Evolutionary conservation across 2,888 invertebrate genomes (phyloP).

Genomic region (Eucriotettix oculatus): DNA sequence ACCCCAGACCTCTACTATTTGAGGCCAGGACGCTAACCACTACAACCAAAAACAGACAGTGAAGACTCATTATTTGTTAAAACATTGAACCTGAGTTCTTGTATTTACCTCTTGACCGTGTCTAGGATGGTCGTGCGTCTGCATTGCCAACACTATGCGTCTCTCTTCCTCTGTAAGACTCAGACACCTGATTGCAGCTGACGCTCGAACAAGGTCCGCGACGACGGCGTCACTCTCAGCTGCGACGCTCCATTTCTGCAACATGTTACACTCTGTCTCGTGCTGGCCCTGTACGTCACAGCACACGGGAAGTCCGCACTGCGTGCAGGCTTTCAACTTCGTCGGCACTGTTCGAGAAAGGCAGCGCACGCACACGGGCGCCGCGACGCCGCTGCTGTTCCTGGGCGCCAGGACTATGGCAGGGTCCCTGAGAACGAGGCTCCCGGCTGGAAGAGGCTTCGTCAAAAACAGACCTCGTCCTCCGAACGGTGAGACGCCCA

Average conservation of each 20-base stretch:
- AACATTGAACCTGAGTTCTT: no score
- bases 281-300: constrained; percentile 18
- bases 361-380: constrained; percentile 45
- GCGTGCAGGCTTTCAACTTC: constrained; percentile 1
- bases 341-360: neutral
- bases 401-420: constrained; percentile 56
- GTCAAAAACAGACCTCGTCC: constrained; percentile 58
- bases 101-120: constrained; percentile 35
- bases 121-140: constrained; percentile 33
- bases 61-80: no score
- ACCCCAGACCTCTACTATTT: no score
- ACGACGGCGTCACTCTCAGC: constrained; percentile 19
- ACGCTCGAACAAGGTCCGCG: constrained; percentile 24
- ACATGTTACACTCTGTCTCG: neutral
- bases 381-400: constrained; percentile 26
- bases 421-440: constrained; percentile 51
- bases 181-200: constrained; percentile 29
- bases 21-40: no score
- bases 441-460: constrained; percentile 45
- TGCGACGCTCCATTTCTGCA: constrained; percentile 8
- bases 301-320: constrained; percentile 50
- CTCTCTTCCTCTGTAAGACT: constrained; percentile 29
- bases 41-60: no score
- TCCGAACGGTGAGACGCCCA: constrained; percentile 40
- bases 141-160: constrained; percentile 31